phyloP scores from a whole-genome alignment of 2,888 invertebrate genomes.

The Flexamia atlantica region DNA sequence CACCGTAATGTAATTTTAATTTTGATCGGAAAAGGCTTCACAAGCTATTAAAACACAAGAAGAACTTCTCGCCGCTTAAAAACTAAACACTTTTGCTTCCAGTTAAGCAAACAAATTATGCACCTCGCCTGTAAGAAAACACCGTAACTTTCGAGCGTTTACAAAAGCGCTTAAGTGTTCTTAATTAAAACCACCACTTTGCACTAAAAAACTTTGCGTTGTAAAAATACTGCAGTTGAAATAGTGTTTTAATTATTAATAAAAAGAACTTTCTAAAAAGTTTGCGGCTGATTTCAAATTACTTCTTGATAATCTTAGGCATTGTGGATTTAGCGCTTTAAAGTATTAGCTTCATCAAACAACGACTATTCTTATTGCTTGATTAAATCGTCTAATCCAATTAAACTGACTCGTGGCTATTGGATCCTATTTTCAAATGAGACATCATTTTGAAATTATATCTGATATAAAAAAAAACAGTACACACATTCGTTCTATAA shows the following conservation, averaged over 20 bases:
- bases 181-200: slow-evolving; percentile 53
- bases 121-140: slow-evolving; percentile 47
- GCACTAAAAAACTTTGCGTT: slow-evolving; percentile 14
- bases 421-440: no score
- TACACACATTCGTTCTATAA: no score
- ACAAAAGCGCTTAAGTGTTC: slow-evolving; percentile 56
- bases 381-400: no score
- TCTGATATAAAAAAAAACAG: no score
- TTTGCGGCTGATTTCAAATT: neutral
- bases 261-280: neutral
- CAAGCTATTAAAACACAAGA: neutral
- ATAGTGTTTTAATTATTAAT: slow-evolving; percentile 30
- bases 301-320: no score
- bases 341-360: no score
- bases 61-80: slow-evolving; percentile 12
- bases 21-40: neutral
- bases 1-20: neutral
- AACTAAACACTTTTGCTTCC: slow-evolving; percentile 46
- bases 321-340: no score
- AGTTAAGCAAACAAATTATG: slow-evolving; percentile 41
- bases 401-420: no score
- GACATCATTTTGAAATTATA: no score
- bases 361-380: no score
- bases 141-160: slow-evolving; percentile 52
- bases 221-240: slow-evolving; percentile 22